Percentiles rank a stretch among this genome's conserved stretches.
Evolutionary conservation across 2,888 invertebrate species (phyloP).

Genomic region (Cephalotes varians): DNA sequence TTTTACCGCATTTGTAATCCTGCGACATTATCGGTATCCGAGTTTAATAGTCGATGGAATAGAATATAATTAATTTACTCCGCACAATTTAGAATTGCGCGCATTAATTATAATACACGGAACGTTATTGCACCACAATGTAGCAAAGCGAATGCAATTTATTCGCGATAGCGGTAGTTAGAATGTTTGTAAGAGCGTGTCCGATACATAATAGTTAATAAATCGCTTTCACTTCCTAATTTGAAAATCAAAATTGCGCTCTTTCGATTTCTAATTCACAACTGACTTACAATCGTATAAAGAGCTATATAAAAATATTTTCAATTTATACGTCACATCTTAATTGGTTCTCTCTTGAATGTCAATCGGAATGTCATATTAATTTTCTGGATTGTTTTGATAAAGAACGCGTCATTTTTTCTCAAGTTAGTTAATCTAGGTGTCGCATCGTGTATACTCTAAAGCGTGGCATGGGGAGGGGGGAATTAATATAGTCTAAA

Average conservation of each 20-base stretch:
- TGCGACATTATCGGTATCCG: neutral
- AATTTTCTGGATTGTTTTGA: neutral
- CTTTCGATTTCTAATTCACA: conserved; percentile 6
- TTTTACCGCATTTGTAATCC: neutral
- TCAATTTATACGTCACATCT: neutral
- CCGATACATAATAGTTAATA: neutral
- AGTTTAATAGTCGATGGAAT: neutral
- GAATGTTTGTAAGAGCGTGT: conserved; percentile 4
- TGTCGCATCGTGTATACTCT: conserved; percentile 2
- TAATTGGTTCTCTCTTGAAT: neutral
- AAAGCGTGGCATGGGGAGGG: neutral
- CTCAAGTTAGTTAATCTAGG: conserved; percentile 2
- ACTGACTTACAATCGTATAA: neutral
- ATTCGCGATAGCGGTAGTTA: neutral
- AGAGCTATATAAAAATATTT: neutral
- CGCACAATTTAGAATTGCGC: neutral
- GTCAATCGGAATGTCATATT: neutral
- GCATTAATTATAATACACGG: neutral
- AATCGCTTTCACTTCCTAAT: conserved; percentile 15
- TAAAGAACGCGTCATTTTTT: neutral
- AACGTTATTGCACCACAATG: neutral
- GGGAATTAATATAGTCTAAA: conserved; percentile 4
- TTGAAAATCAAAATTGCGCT: neutral
- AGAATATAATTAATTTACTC: neutral
- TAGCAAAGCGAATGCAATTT: conserved; percentile 2